A percentile compares a stretch with the other conserved stretches of the same genome.
phyloP scores from a whole-genome alignment of 2,113 vertebrate species.

The Campylomormyrus tamandua region DNA sequence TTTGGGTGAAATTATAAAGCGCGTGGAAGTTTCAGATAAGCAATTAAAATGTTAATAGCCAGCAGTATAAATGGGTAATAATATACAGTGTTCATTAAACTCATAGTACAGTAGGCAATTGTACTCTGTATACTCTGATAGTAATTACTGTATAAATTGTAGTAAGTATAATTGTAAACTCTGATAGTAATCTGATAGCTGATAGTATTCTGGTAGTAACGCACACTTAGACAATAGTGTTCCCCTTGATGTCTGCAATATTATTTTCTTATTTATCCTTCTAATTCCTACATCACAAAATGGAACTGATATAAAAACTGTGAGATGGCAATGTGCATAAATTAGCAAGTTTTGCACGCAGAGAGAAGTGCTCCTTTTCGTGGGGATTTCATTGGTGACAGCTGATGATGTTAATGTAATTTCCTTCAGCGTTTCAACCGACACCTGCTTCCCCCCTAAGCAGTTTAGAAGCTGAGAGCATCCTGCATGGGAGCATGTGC shows the following conservation, averaged over 20 bases:
- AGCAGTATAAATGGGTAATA: background rate
- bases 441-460: background rate
- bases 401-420: background rate
- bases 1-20: background rate
- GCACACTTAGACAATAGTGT: background rate
- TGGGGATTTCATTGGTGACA: background rate
- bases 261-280: background rate
- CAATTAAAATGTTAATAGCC: background rate
- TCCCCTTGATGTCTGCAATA: background rate
- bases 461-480: background rate
- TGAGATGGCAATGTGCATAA: background rate
- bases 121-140: background rate
- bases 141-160: background rate
- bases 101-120: background rate
- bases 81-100: background rate
- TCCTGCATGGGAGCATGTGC: background rate
- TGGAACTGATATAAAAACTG: constrained; percentile 8
- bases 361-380: background rate
- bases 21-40: background rate
- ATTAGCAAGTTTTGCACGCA: background rate
- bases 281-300: background rate
- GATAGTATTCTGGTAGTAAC: background rate
- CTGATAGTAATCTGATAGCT: background rate
- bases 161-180: background rate
- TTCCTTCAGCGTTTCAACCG: background rate